Evolutionary conservation across 1,140 invertebrate species (phyloP), one percentile per base, ranked within the genome.

Genomic region (Apolygus lucorum): DNA sequence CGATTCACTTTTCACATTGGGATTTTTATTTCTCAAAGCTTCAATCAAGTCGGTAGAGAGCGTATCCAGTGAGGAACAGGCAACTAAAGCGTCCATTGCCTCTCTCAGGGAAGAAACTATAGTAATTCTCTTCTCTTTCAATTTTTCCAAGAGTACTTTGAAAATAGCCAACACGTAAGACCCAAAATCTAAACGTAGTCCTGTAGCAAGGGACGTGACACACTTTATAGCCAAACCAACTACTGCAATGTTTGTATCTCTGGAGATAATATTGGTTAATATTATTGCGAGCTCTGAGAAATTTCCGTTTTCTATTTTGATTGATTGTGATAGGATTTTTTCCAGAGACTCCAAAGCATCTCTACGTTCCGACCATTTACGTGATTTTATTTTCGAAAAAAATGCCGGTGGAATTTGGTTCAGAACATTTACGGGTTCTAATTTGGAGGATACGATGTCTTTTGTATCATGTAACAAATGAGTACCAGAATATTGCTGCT

Each of bases 341-440:
- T 96, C 90, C 0, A 98, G 78, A 1, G 81, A 80, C 75, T 96
- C 92, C 2, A 99, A 76, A 0, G 89, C 88, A 78, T 98, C 93
- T 78, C 97, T 97, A 8, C 97, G 83, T 66, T 98, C 93, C 76
- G 95, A 91, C 97, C 97, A 99, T 76, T 99, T 99, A 77, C 98
- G 98, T 0, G 91, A 90, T 79, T 99, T 95, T 29, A 95, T 74
- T 80, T 96, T 94, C 4, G 97, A 94, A 76, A 90, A 96, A 78
- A 98, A 99, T 79, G 98, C 93, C 82, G 96, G 96, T 0, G 95
- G 95, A 25, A 99, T 77, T 78, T 95, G 90, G 1, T 90, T 88
- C 0, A 99, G 76, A 75, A 99, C 93, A 76, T 99, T 93, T 27
- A 97, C 92, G 0, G 95, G 89, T 74, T 94, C 89, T 4, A 97